Conservation (phyloP, 2,888 invertebrate genomes). For the Blastobasis lacticolella region DNA sequence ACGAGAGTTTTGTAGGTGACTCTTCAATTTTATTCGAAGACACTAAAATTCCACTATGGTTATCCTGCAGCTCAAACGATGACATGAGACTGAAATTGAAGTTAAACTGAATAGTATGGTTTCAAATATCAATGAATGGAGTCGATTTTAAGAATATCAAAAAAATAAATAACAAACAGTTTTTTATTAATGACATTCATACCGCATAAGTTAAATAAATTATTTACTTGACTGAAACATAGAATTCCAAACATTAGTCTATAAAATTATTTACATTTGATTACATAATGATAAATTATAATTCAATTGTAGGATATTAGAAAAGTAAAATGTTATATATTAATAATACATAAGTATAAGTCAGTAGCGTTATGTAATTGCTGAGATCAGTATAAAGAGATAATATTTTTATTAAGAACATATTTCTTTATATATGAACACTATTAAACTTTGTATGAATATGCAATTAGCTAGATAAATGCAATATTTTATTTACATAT, state of each 20-base stretch:
- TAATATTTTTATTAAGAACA: constrained; percentile 15
- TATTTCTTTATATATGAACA: constrained; percentile 21
- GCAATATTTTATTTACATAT: constrained; percentile 46
- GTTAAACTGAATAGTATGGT: no score
- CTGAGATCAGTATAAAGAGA: constrained; percentile 3
- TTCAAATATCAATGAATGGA: no score
- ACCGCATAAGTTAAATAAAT: constrained; percentile 37
- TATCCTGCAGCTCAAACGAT: no score
- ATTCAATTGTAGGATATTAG: no score
- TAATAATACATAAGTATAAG: constrained; percentile 22
- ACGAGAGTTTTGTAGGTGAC: no score
- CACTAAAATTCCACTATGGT: no score
- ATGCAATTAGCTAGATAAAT: constrained; percentile 43
- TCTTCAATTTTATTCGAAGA: no score
- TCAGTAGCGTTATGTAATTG: constrained; percentile 22
- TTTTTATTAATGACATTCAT: constrained; percentile 48
- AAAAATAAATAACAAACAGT: constrained; percentile 47
- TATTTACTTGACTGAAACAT: constrained; percentile 28
- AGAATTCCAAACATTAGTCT: constrained; percentile 19
- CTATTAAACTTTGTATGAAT: constrained; percentile 11
- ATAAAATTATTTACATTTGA: constrained; percentile 13
- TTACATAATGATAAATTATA: no score
- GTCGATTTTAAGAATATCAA: no score
- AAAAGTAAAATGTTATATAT: constrained; percentile 10
- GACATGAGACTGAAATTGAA: no score